Evolutionary conservation across 2,888 invertebrate species (phyloP), one percentile per base, ranked within the genome.

Genomic region (Dryobota labecula): DNA sequence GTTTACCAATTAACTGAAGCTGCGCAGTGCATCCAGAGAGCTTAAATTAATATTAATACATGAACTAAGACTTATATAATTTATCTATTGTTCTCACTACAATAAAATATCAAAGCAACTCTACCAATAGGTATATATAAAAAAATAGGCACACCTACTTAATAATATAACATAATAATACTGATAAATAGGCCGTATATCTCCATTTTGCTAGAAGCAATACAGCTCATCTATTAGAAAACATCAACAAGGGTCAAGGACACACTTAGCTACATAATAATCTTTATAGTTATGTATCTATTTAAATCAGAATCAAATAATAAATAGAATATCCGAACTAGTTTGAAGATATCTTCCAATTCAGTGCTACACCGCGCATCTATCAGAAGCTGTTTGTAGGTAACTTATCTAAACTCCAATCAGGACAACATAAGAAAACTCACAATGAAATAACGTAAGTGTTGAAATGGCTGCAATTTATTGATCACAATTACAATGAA

Each of bases 131-230:
- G 47, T 47, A 54, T 5, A 41, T 47, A 47, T 24, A 7, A 51
- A 53, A 43, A 60, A 57, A 79, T 43, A 51, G 51, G 33, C 38
- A 67, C 13, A 54, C 38, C 62, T 61, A 71, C 20, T 30, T 38
- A 49, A 38, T 58, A 61, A 53, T 70, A 75, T 33, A 68, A 80
- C 56, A 74, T 67, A 80, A 66, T 80, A 80, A 76, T 71, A 80
- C 63, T 80, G 80, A 49, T 67, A 76, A 53, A 75, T 81, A 79
- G 76, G 76, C 81, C 54, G 4, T 61, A 60, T 30, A 51, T 41
- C 53, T 72, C 62, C 9, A 8, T 24, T 73, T 69, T 65, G 62
- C 36, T 53, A 58, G 20, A 60, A 27, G 33, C 49, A 62, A 62
- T 43, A 63, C n/a, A 47, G 69, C 30, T 67, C 27, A 62, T 58